Evolutionary conservation across 2,888 invertebrate species (phyloP), one percentile per base, ranked within the genome.

Genomic region (Drosophila aldrichi): DNA sequence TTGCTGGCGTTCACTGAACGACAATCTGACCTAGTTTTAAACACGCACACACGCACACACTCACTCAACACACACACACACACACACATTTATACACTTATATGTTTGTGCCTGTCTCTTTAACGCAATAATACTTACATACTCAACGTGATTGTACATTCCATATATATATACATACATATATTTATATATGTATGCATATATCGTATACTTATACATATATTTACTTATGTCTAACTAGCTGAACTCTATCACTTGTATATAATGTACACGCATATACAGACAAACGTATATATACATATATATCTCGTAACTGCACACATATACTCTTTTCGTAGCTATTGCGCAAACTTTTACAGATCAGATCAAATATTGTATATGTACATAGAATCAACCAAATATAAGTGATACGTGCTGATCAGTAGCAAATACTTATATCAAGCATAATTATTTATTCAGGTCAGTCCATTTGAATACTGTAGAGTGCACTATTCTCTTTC

Each of bases 111-210:
- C 82, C 86, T 90, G 84, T 90, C 82, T 67, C 62, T 81, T 74
- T 46, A 90, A 87, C 67, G 89, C 88, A 90, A 90, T 80, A 90
- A 77, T 90, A 89, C 77, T 90, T 88, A 84, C 65, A 67, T 90
- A 87, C 77, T 73, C 79, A 74, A 87, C 70, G 89, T 86, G 85
- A 86, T 90, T 86, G 74, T 88, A 90, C 90, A 87, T 87, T 87
- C 90, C 90, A 77, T 65, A 71, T 69, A 67, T 69, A 60, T 74
- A 20, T 36, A 52, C 16, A 10, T 36, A 9, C 16, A 10, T 36
- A 9, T 52, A 36, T 36, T 6, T 52, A 34, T 18, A 34, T 32
- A 51, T 32, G 16, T 32, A 20, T 18, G 32, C 34, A 20, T 34
- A 20, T 34, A 34, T 51, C 20, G 7, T 44, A 75, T 68, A 65